Conservation (phyloP, 2,797 vertebrate species). For the Gallinago nigripennis region DNA sequence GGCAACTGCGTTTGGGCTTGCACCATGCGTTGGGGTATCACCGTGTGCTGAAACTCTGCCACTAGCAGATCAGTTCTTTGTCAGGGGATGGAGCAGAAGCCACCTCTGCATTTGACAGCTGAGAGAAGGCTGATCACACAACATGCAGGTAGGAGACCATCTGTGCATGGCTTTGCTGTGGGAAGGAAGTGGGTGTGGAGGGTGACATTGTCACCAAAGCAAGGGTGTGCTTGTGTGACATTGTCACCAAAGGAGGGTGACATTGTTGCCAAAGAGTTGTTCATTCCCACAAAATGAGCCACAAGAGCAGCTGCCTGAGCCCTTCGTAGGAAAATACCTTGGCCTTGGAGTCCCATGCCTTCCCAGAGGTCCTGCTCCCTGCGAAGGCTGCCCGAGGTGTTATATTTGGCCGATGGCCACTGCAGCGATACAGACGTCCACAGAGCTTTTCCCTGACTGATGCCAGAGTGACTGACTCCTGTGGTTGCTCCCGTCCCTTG, state of each 20-base stretch:
- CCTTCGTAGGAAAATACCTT: not conserved
- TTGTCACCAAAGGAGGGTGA: not conserved
- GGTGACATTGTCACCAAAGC: not conserved
- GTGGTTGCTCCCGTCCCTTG: not conserved
- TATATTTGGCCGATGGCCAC: not conserved
- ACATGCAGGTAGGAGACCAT: not conserved
- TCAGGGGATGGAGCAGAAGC: not conserved
- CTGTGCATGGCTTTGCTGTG: not conserved
- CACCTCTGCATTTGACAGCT: not conserved
- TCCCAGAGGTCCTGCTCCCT: not conserved
- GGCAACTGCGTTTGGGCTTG: not conserved
- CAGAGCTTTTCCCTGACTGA: not conserved
- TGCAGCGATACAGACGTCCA: fast-evolving
- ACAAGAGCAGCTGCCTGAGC: not conserved
- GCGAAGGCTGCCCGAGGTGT: not conserved
- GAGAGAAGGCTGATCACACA: not conserved
- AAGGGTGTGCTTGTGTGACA: not conserved
- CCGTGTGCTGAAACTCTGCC: not conserved
- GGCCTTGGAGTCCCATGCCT: not conserved
- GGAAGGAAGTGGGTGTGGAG: not conserved
- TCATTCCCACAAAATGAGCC: not conserved
- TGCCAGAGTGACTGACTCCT: not conserved
- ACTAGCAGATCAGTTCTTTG: not conserved
- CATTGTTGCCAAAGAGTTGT: not conserved
- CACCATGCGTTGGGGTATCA: fast-evolving